Evolutionary conservation across 2,888 invertebrate species (phyloP), one percentile per base, ranked within the genome.

Genomic region (Rhabditophanes sp.): DNA sequence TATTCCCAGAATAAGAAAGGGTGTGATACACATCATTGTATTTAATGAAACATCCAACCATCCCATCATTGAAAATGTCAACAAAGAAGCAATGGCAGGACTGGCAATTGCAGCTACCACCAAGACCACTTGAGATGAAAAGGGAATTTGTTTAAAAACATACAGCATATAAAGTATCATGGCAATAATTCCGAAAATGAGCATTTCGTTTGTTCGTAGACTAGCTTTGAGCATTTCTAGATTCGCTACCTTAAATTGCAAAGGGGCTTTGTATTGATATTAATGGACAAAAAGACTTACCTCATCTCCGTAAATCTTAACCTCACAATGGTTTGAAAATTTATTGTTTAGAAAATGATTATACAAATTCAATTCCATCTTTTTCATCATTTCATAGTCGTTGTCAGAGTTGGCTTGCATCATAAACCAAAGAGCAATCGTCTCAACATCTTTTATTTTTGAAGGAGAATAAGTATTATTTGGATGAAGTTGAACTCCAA

Each of bases 1-100:
- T 22, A 57, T 58, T 30, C 58, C 58, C 6, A 57, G 37, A 1
- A 56, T 54, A 21, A 61, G 33, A 30, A 61, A 59, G 3, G 61
- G 61, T 8, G 53, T 49, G 21, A 61, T 53, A 26, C 53, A 48
- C 44, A 59, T 56, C 29, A 61, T 49, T 4, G 55, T 48, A 31
- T 61, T 60, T 30, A 50, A 42, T 2, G 47, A 46, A 36, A 39
- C 14, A 11, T 44, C 47, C 9, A 36, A 16, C 50, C 54, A 60
- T 12, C 50, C 50, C 19, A 58, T 43, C 1, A 50, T 31, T 9
- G 52, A 53, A 30, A 60, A 56, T 2, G 58, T 42, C 1, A 55
- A 44, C 9, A 46, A 27, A 0, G 55, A 52, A 1, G 58, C 49
- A 3, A 54, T 33, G 25, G 57, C 38, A 4, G 61, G 60, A n/a